phyloP scores from a whole-genome alignment of 2,113 vertebrate genomes.

The Pionites leucogaster region DNA sequence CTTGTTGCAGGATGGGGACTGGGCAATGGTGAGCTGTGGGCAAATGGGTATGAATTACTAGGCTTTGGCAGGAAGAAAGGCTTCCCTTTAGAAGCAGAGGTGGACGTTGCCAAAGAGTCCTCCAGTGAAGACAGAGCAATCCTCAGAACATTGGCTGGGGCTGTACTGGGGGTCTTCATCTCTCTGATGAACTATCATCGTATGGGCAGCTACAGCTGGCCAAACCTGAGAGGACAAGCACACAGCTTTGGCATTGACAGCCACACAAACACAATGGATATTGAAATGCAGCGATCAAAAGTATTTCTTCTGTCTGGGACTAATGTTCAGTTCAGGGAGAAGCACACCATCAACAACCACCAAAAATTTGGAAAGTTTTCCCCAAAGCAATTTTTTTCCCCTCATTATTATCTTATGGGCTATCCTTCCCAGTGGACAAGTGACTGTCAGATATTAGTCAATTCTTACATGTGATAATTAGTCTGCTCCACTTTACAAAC shows the following conservation, averaged over 20 bases:
- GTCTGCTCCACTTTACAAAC: not conserved
- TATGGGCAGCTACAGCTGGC: not conserved
- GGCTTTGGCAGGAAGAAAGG: not conserved
- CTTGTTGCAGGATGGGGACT: too few species aligned
- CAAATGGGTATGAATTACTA: not conserved
- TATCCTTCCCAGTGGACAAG: not conserved
- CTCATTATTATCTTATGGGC: not conserved
- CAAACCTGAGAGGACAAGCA: not conserved
- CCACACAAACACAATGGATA: rapidly evolving
- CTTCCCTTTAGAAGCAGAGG: not conserved
- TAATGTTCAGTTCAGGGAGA: rapidly evolving
- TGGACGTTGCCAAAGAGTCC: rapidly evolving
- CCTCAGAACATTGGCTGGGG: not conserved
- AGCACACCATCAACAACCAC: not conserved
- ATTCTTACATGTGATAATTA: not conserved
- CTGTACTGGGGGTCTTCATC: rapidly evolving
- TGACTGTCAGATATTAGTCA: not conserved
- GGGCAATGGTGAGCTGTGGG: not conserved
- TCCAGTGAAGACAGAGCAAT: not conserved
- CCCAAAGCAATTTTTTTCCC: not conserved
- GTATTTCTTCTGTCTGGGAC: not conserved
- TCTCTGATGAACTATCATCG: rapidly evolving
- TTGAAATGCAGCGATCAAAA: not conserved
- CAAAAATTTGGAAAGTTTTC: not conserved
- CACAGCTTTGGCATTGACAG: not conserved